These are phyloP conservation scores for Anisognathus igniventris DNA, from an alignment of 2,797 vertebrate species.

Conservation along the genomic window DNA sequence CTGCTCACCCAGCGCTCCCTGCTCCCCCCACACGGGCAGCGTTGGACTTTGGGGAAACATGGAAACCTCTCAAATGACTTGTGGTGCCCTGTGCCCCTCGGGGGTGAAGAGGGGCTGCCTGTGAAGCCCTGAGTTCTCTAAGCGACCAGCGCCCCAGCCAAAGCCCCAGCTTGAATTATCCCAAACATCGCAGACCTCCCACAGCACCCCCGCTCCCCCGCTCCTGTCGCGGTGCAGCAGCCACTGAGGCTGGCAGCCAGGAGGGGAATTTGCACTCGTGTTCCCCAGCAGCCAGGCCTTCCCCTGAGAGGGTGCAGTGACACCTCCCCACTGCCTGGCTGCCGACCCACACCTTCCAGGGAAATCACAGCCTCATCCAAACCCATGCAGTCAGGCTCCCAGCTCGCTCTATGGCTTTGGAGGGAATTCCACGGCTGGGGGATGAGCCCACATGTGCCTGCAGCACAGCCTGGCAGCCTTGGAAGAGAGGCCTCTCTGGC, in stretches of 20 bases:
- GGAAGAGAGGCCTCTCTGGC: background rate
- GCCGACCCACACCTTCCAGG: background rate
- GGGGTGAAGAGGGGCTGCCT: background rate
- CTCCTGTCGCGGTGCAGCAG: accelerated
- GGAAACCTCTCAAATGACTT: accelerated
- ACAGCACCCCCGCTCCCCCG: accelerated
- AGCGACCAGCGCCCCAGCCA: background rate
- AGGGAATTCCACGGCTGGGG: background rate
- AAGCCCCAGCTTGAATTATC: accelerated
- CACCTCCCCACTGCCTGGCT: accelerated
- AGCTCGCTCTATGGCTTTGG: background rate
- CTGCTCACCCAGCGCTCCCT: accelerated
- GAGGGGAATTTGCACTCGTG: background rate
- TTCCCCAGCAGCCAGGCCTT: background rate
- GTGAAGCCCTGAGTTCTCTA: background rate
- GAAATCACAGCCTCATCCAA: background rate
- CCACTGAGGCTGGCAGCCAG: background rate
- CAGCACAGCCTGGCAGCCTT: background rate
- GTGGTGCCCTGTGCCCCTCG: background rate
- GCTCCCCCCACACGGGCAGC: accelerated
- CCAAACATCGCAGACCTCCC: background rate
- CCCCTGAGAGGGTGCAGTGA: background rate
- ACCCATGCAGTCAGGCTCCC: background rate
- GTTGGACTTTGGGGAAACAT: accelerated
- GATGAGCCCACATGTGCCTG: background rate